A percentile compares a stretch with the other conserved stretches of the same genome.
Evolutionary conservation across 1,140 invertebrate genomes (phyloP).

Genomic region (Calliopsis andreniformis): DNA sequence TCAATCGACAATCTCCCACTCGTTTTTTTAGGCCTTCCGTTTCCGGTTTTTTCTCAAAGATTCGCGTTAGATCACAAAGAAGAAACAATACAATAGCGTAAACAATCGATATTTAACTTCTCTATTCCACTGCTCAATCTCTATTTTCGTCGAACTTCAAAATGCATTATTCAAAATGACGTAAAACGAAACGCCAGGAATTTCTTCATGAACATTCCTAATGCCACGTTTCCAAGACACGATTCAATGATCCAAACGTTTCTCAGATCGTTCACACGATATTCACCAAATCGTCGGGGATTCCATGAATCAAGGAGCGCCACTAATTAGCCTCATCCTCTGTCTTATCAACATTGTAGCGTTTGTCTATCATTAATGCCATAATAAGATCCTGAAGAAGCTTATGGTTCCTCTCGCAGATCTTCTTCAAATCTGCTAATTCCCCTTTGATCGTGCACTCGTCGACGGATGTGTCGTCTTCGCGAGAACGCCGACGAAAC

Average conservation of each 20-base stretch:
- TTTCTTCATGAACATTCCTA: not conserved
- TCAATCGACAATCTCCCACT: not conserved
- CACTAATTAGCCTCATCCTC: slow-evolving; percentile 27
- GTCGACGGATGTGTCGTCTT: slow-evolving; percentile 49
- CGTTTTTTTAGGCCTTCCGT: not conserved
- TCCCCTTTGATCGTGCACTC: slow-evolving; percentile 61
- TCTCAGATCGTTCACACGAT: slow-evolving; percentile 32
- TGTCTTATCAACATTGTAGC: slow-evolving; percentile 7
- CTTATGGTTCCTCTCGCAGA: slow-evolving; percentile 72
- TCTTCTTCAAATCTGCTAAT: slow-evolving; percentile 67
- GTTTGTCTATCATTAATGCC: slow-evolving; percentile 54
- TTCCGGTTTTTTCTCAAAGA: not conserved
- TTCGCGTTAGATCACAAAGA: slow-evolving; percentile 1
- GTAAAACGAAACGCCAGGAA: not conserved
- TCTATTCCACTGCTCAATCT: not conserved
- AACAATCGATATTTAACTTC: not conserved
- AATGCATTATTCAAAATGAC: not conserved
- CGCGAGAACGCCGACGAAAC: slow-evolving; percentile 20
- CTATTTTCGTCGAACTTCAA: not conserved
- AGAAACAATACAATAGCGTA: not conserved
- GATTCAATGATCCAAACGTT: not conserved
- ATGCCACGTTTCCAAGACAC: not conserved
- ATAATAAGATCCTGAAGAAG: slow-evolving; percentile 70
- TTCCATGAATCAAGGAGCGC: not conserved
- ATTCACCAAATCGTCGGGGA: not conserved